Evolutionary conservation across 1,140 invertebrate species (phyloP).

Genomic region (Macrobrachium nipponense): DNA sequence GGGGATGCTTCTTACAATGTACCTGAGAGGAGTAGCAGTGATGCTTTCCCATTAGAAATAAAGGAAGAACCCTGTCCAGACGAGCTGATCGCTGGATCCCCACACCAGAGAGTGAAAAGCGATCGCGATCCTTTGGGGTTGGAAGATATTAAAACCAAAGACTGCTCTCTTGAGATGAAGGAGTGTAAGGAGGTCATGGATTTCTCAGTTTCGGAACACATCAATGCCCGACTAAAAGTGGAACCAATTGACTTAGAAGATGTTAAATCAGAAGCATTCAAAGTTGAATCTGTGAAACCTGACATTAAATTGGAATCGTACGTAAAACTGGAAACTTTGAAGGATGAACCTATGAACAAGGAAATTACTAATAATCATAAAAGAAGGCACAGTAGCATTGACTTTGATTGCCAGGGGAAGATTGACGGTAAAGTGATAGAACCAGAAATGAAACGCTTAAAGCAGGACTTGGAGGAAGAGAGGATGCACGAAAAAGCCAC

Average conservation of each 20-base stretch:
- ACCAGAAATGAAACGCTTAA: conserved; percentile 62
- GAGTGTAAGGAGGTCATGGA: conserved; percentile 40
- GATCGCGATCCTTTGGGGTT: conserved; percentile 32
- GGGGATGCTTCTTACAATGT: conserved; percentile 46
- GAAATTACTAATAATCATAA: conserved; percentile 58
- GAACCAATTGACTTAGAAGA: conserved; percentile 33
- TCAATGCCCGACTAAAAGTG: conserved; percentile 25
- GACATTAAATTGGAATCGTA: conserved; percentile 32
- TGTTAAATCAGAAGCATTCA: conserved; percentile 43
- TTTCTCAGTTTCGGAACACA: conserved; percentile 20
- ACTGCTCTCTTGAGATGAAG: conserved; percentile 41
- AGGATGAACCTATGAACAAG: conserved; percentile 45
- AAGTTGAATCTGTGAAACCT: conserved; percentile 37
- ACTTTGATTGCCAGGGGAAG: conserved; percentile 36
- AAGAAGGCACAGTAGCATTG: conserved; percentile 54
- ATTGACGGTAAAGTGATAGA: conserved; percentile 25
- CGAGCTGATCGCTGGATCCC: conserved; percentile 37
- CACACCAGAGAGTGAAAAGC: conserved; percentile 40
- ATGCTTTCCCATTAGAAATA: conserved; percentile 53
- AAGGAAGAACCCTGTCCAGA: conserved; percentile 49
- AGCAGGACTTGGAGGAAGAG: conserved; percentile 63
- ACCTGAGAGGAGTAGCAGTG: conserved; percentile 56
- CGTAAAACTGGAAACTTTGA: conserved; percentile 26
- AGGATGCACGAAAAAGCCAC: conserved; percentile 53
- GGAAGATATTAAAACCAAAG: conserved; percentile 52